Percentiles rank a stretch among this genome's conserved stretches.
phyloP scores from a whole-genome alignment of 2,113 vertebrate genomes.

The Cygnus atratus region DNA sequence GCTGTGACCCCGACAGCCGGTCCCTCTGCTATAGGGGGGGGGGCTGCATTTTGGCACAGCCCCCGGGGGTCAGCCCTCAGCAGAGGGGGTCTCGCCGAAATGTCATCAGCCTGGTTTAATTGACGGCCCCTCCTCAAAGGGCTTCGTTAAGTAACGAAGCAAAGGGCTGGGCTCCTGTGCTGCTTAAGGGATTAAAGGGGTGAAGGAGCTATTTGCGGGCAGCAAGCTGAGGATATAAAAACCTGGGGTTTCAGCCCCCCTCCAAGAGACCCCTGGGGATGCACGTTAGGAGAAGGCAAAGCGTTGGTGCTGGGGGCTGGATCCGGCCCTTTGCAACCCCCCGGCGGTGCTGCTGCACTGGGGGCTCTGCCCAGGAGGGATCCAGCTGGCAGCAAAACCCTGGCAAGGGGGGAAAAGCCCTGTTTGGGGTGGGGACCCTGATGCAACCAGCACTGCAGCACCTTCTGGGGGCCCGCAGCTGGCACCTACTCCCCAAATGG shows the following conservation, averaged over 20 bases:
- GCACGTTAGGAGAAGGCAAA: background rate
- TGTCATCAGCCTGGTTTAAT: background rate
- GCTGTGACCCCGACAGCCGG: background rate
- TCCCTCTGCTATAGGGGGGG: too few relatives aligned
- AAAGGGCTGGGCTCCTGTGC: background rate
- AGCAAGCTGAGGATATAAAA: background rate
- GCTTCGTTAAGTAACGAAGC: background rate
- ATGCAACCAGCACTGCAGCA: background rate
- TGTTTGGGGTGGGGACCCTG: accelerated
- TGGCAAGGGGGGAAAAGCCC: background rate
- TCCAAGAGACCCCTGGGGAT: background rate
- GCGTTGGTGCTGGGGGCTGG: background rate
- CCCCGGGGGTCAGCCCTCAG: accelerated
- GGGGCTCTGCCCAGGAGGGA: background rate
- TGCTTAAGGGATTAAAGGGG: conserved; percentile 44
- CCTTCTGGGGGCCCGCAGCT: background rate
- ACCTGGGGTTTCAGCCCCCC: background rate
- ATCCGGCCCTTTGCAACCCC: background rate
- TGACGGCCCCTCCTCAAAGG: background rate
- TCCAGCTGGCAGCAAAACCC: accelerated
- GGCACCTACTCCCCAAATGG: background rate
- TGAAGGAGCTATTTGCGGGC: background rate
- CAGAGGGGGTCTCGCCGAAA: background rate
- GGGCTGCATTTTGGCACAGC: accelerated
- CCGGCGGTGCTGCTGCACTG: background rate